These are phyloP conservation scores for Eugnorisma glareosa DNA, from an alignment of 2,888 invertebrate species.

Conservation along the genomic window DNA sequence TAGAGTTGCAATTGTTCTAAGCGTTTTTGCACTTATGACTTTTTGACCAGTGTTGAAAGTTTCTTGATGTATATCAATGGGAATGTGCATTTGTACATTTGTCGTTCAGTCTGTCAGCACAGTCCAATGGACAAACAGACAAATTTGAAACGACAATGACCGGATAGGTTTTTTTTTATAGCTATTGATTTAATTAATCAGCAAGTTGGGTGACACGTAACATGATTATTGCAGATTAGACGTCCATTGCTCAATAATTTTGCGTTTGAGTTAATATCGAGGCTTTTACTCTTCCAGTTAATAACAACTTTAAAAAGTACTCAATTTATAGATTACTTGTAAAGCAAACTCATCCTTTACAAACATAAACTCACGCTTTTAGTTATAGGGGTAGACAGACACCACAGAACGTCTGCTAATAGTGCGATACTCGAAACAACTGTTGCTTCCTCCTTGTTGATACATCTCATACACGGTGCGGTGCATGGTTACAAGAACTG, in stretches of 20 bases:
- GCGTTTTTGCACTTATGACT: neutral
- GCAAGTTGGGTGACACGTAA: slow-evolving; percentile 10
- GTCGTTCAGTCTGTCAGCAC: slow-evolving; percentile 20
- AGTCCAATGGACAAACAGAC: slow-evolving; percentile 19
- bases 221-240: neutral
- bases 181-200: slow-evolving; percentile 19
- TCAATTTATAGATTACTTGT: neutral
- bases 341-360: neutral
- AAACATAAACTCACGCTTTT: neutral
- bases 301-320: too few species aligned
- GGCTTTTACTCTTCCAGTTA: neutral
- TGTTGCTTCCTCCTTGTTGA: neutral
- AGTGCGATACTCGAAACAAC: neutral
- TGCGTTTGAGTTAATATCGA: neutral
- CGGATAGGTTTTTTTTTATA: slow-evolving; percentile 1
- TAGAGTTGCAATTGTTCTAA: slow-evolving; percentile 13
- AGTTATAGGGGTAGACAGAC: neutral
- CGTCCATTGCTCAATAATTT: neutral
- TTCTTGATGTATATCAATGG: slow-evolving; percentile 39
- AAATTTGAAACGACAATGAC: slow-evolving; percentile 18
- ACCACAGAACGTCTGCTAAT: neutral
- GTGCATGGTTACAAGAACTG: neutral
- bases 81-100: slow-evolving; percentile 40
- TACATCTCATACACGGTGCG: neutral
- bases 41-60: neutral